Evolutionary conservation across 2,888 invertebrate genomes (phyloP).

Genomic region (Zaprionus obscuricornis): DNA sequence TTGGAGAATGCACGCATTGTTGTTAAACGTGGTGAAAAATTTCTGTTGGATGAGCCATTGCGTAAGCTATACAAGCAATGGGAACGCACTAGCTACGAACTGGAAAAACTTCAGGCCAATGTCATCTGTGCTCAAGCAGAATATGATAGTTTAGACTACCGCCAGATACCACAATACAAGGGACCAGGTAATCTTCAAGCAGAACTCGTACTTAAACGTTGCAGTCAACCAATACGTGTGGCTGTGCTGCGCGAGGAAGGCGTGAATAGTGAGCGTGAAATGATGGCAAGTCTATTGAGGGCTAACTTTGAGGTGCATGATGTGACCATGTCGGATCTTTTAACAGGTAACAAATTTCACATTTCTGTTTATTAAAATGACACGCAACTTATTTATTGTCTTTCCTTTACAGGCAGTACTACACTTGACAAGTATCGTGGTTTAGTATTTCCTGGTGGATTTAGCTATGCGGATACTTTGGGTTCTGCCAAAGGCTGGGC

Average conservation of each 20-base stretch:
- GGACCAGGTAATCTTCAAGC: conserved; percentile 86
- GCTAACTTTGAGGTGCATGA: conserved; percentile 97
- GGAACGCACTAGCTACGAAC: conserved; percentile 97
- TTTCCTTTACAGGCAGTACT: conserved; percentile 84
- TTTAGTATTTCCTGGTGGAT: conserved; percentile 97
- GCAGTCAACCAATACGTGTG: conserved; percentile 86
- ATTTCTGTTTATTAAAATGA: not conserved
- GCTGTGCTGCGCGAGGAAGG: conserved; percentile 98
- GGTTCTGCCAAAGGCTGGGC: conserved; percentile 99
- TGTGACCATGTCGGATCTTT: conserved; percentile 96
- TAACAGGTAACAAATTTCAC: conserved; percentile 80
- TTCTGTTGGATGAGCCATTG: conserved; percentile 86
- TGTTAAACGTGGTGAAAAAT: conserved; percentile 51
- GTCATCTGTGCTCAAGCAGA: conserved; percentile 91
- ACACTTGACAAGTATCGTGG: conserved; percentile 93
- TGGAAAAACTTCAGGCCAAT: conserved; percentile 94
- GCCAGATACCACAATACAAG: conserved; percentile 89
- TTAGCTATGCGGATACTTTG: conserved; percentile 98
- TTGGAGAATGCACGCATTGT: conserved; percentile 83
- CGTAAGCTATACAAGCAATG: conserved; percentile 91
- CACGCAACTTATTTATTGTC: not conserved
- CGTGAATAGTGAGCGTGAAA: conserved; percentile 97
- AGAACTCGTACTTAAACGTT: conserved; percentile 82
- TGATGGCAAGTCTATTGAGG: conserved; percentile 94
- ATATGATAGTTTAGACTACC: conserved; percentile 87